Evolutionary conservation across 30 jellyfish, hydroid and myxozoan genomes (phyloP), one percentile per base, ranked within the genome.

Genomic region (Aurelia sp.): DNA sequence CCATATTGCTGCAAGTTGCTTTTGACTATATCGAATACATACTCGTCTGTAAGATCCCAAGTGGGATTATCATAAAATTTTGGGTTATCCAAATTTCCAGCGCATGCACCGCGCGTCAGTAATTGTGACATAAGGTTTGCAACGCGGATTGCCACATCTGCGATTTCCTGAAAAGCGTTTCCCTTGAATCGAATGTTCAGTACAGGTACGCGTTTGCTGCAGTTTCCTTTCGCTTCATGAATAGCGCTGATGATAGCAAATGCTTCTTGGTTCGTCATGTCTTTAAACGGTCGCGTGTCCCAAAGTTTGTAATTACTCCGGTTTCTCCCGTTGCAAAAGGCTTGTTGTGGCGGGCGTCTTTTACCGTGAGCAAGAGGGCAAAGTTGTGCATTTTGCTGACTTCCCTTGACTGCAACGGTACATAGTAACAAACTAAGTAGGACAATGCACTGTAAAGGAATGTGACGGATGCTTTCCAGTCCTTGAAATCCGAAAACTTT

Each of bases 71-170:
- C 91, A 33, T 9, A 63, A 33, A 73, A 73, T 18, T 12, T 19
- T 8, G 86, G 81, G 59, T 67, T 31, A 4, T 68, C 78, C 15
- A 68, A 57, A 41, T 87, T 24, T 22, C 91, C 90, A 35, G 57
- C 85, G 68, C 97, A 88, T 13, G 90, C 83, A 30, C 97, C 97
- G 74, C 81, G 80, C 68, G 84, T 88, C 63, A 88, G 47, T 2
- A 88, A 57, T 20, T 78, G 88, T 11, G 91, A 78, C 88, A 88
- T 63, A 69, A 67, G 61, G 72, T 88, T 88, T 10, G 97, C 97
- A 76, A 85, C 60, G 69, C 92, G 97, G 30, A 88, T 50, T 13
- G 97, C 97, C 38, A 64, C 78, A 13, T 78, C 80, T 31, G 92
- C 91, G 40, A 57, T 65, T 4, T 78, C 82, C 3, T 74, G 82